Evolutionary conservation across 2,888 invertebrate species (phyloP), one percentile per base, ranked within the genome.

Genomic region (Lasius platythorax): DNA sequence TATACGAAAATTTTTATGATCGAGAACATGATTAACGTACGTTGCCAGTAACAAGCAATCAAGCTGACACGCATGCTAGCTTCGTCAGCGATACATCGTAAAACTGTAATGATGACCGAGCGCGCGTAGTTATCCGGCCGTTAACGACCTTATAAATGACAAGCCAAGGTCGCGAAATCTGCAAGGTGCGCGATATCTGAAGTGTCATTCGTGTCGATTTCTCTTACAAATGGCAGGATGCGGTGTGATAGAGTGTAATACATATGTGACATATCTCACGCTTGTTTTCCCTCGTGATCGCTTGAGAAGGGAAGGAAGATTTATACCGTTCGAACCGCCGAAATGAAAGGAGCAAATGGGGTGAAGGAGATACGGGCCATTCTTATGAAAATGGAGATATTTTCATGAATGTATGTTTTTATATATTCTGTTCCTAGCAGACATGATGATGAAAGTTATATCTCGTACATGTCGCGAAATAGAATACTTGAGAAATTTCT

Each of bases 41-140:
- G 53, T 73, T 37, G 78, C 61, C 61, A 81, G 73, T 81, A 75
- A 81, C 58, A 75, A 81, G 75, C 28, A 61, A 81, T 79, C 79
- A 46, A 28, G 61, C 33, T 33, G 53, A 68, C 46, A 50, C 30
- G 68, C 46, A 74, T n/a, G 50, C 53, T 30, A 53, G 40, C 40
- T 78, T 37, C 40, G 76, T 53, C 66, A 67, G 23, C 40, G 40
- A 8, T 40, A 23, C 23, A 43, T 40, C 79, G 33, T 74, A 79
- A 79, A 56, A 72, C 2, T 46, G 33, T 79, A 61, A 74, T 61
- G 61, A 74, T 75, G 40, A 40, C 18, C 58, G 43, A 9, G 30
- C 79, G 61, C 79, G 61, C 40, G 74, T 46, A 30, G 23, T 33
- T 50, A 73, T 73, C 75, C n/a, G 79, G 15, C 18, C 28, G 46